Evolutionary conservation across 2,797 vertebrate species (phyloP), one percentile per base, ranked within the genome.

Genomic region (Ambastaia sidthimunki): DNA sequence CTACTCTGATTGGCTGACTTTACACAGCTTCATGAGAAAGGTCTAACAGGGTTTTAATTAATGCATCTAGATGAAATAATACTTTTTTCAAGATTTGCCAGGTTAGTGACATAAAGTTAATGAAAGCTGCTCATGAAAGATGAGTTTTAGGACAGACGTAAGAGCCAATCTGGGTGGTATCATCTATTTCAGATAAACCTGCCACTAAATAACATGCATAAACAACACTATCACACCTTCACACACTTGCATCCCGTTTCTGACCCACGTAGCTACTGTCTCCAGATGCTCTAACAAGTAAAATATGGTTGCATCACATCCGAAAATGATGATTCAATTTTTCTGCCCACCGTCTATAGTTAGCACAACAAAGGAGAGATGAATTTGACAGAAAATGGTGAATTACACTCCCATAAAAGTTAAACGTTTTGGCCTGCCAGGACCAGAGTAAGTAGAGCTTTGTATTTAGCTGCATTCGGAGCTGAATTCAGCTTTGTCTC

Each of bases 401-500:
- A 74, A 55, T 85, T 80, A 74, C 47, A 71, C 71, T 37, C 62
- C 25, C 62, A 74, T 85, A 55, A 41, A 76, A 80, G 76, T 55
- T 55, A 50, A 77, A 83, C 62, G 60, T 83, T 74, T 77, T 15
- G 34, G 44, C 74, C 71, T 78, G 74, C 65, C 65, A 80, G 69
- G 65, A 47, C 11, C 57, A 5, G 48, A 72, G 59, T 59, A 59
- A 59, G 55, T 21, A 71, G 63, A 44, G 69, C 63, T 82, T 79
- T 74, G 70, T 74, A 52, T 82, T 78, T 74, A 12, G 70, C 74
- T 63, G 79, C 72, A 52, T 69, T 74, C 37, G 31, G 71, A 90
- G 89, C 88, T 93, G 85, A 90, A 85, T 84, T 82, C 85, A 85
- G 85, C 89, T 90, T 87, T 88, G 71, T 89, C 86, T 91, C 84